Evolutionary conservation across 92 coral and sea anemone species (phyloP).

Genomic region (Actinernus sp.): DNA sequence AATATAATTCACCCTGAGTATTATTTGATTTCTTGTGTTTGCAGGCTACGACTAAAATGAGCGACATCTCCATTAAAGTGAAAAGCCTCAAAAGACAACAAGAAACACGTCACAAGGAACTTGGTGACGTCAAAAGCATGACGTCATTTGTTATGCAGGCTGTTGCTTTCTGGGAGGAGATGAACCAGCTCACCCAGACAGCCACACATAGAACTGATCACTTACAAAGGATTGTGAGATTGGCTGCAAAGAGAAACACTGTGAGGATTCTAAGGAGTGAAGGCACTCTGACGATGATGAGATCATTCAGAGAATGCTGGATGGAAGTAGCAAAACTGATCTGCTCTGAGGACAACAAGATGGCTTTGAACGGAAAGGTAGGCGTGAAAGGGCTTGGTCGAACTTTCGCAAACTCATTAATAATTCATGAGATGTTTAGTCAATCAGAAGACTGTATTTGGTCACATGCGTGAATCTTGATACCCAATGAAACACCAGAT

Average conservation of each 20-base stretch:
- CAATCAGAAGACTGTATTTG: too few relatives aligned
- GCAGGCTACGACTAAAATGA: conserved; percentile 16
- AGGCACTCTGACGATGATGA: conserved; percentile 29
- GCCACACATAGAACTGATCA: conserved; percentile 38
- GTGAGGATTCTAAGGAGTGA: conserved; percentile 30
- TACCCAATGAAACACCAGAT: too few relatives aligned
- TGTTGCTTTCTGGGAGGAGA: conserved; percentile 28
- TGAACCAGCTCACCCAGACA: conserved; percentile 18
- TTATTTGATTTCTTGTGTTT: not conserved
- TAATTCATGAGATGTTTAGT: too few relatives aligned
- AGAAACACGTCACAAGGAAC: conserved; percentile 23
- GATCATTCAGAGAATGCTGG: conserved; percentile 61
- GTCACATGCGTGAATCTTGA: too few relatives aligned
- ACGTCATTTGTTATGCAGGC: conserved; percentile 38
- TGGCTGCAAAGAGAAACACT: conserved; percentile 45
- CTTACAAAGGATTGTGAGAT: conserved; percentile 39
- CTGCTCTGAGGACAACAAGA: conserved; percentile 25
- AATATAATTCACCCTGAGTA: too few relatives aligned
- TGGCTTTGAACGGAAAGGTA: conserved; percentile 9
- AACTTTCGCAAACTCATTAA: too few relatives aligned
- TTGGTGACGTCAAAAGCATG: conserved; percentile 33
- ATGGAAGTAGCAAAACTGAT: conserved; percentile 57
- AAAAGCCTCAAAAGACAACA: conserved; percentile 15
- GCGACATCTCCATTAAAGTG: not conserved
- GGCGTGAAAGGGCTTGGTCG: too few relatives aligned